Evolutionary conservation across 2,113 vertebrate genomes (phyloP), one percentile per base, ranked within the genome.

Genomic region (Mirza zaza): DNA sequence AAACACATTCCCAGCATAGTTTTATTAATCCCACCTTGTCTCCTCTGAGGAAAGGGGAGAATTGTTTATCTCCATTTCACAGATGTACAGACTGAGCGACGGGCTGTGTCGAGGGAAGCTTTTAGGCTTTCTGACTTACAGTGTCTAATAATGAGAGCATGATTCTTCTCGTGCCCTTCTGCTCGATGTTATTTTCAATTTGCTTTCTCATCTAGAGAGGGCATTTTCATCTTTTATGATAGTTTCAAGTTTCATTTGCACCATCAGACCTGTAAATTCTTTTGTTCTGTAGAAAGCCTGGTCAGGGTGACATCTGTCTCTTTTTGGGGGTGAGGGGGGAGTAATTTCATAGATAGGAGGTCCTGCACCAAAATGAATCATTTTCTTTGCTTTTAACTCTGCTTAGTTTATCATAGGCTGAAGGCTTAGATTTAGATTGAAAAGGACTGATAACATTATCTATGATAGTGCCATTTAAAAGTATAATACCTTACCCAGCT

Each of bases 201-300:
- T 94, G 48, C 71, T 92, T 95, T 85, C 81, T 93, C 71, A 50
- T 81, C 48, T 76, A 27, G 34, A 93, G 67, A 92, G 76, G 83
- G 75, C 89, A 94, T 97, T 94, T 94, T 90, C 93, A 95, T 97
- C 87, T 91, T 96, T 96, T 85, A 94, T 84, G 75, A 96, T 80
- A 94, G 96, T 91, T 95, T 97, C 77, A 45, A 75, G 86, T 95
- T 97, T 91, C 90, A 91, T 96, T 95, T 96, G 84, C 34, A 90
- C 82, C 21, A 59, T 50, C 90, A 91, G 87, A 87, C 70, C 94
- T 90, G 94, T 97, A 75, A 96, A 93, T 96, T 94, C 94, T 95
- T 94, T 96, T 90, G 55, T 91, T 94, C 89, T 94, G 79, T 87
- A 76, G 95, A 92, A 96, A 87, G 39, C 42, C 80, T 87, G 92